Conservation (phyloP, 2,797 vertebrate genomes). For the Scomberomorus guttatus region DNA sequence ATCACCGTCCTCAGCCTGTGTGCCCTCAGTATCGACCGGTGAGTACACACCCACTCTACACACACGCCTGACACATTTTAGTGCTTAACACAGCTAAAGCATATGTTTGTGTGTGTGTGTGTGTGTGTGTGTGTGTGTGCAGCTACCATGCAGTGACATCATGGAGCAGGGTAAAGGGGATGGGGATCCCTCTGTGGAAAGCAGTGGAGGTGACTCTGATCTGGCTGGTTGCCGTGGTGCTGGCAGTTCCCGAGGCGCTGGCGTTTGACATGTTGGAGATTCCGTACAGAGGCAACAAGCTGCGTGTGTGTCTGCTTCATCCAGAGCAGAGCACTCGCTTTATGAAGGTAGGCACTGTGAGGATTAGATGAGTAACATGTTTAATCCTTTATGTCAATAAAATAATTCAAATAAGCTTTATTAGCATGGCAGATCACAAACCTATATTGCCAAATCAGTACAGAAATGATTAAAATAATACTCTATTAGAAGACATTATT, state of each 20-base stretch:
- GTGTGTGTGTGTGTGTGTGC: not conserved
- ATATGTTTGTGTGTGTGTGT: not conserved
- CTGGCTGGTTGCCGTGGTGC: constrained; percentile 88
- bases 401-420: no score
- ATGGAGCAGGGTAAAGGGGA: constrained; percentile 93
- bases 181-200: constrained; percentile 92
- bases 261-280: constrained; percentile 90
- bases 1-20: constrained; percentile 93
- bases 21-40: constrained; percentile 93
- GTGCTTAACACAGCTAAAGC: not conserved
- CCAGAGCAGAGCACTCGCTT: constrained; percentile 85
- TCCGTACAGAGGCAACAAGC: constrained; percentile 85
- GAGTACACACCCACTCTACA: constrained; percentile 34
- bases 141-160: constrained; percentile 93
- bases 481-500: no score
- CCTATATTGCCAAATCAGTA: no score
- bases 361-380: not conserved
- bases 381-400: no score
- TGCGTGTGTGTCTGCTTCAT: constrained; percentile 89
- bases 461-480: no score
- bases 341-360: constrained; percentile 81
- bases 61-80: not conserved
- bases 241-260: constrained; percentile 90
- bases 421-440: no score
- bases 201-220: constrained; percentile 89